Evolutionary conservation across 2,888 invertebrate genomes (phyloP).

Genomic region (Neuroscelio doddi): DNA sequence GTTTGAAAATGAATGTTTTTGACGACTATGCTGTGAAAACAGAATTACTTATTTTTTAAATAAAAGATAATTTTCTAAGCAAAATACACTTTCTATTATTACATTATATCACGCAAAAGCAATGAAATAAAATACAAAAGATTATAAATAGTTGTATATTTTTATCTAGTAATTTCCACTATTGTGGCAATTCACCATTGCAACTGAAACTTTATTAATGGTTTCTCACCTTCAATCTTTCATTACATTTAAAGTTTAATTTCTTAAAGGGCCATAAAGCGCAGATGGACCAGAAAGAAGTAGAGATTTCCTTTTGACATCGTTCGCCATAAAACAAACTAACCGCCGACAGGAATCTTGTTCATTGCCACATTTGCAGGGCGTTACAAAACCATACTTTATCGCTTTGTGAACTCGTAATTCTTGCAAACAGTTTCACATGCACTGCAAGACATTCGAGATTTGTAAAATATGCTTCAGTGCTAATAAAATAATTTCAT

Average conservation of each 20-base stretch:
- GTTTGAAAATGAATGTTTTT: too few species aligned
- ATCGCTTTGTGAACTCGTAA: conserved; percentile 69
- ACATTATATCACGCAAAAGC: too few species aligned
- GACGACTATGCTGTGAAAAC: too few species aligned
- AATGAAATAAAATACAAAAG: too few species aligned
- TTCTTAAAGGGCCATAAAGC: conserved; percentile 66
- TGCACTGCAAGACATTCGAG: conserved; percentile 42
- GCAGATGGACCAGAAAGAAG: conserved; percentile 66
- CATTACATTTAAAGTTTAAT: conserved; percentile 55
- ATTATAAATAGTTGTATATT: too few species aligned
- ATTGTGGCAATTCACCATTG: background rate
- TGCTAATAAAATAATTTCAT: conserved; percentile 8
- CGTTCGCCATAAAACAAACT: conserved; percentile 67
- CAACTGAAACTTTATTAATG: conserved; percentile 6
- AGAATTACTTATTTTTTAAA: too few species aligned
- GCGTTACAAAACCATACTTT: conserved; percentile 64
- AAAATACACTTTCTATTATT: background rate
- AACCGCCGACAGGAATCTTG: conserved; percentile 66
- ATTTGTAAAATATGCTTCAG: conserved; percentile 38
- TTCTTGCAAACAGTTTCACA: conserved; percentile 58
- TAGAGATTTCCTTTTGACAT: conserved; percentile 57
- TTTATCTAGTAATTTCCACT: too few species aligned
- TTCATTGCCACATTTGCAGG: conserved; percentile 57
- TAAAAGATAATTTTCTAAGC: background rate
- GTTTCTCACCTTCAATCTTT: conserved; percentile 29